phyloP scores from a whole-genome alignment of 2,888 invertebrate species.

The Leucophora obtusa region DNA sequence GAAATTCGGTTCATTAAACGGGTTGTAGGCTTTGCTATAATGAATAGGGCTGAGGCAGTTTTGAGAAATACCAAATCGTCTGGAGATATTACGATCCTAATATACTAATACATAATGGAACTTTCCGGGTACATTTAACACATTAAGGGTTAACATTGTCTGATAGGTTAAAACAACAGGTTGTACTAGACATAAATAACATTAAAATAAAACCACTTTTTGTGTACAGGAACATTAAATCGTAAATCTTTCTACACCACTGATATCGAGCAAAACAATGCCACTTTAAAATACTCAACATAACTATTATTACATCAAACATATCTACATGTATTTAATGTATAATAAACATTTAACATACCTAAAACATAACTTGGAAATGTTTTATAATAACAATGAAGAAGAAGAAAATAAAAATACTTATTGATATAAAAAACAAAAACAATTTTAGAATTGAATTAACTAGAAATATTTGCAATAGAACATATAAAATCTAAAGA shows the following conservation, averaged over 20 bases:
- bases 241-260: constrained; percentile 4
- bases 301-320: constrained; percentile 1
- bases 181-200: background rate
- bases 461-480: constrained; percentile 6
- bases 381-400: background rate
- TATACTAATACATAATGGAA: no score
- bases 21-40: no score
- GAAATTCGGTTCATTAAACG: no score
- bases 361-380: background rate
- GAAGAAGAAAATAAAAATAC: background rate
- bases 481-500: background rate
- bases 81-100: no score
- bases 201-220: background rate
- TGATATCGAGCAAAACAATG: background rate
- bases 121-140: no score
- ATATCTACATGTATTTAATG: background rate
- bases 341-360: constrained; percentile 2
- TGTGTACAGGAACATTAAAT: constrained; percentile 2
- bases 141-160: no score
- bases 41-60: no score
- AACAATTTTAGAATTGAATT: constrained; percentile 14
- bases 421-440: background rate
- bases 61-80: no score
- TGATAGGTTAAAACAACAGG: background rate
- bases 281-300: background rate